Evolutionary conservation across 2,888 invertebrate genomes (phyloP), one percentile per base, ranked within the genome.

Genomic region (Calameuta filiformis): DNA sequence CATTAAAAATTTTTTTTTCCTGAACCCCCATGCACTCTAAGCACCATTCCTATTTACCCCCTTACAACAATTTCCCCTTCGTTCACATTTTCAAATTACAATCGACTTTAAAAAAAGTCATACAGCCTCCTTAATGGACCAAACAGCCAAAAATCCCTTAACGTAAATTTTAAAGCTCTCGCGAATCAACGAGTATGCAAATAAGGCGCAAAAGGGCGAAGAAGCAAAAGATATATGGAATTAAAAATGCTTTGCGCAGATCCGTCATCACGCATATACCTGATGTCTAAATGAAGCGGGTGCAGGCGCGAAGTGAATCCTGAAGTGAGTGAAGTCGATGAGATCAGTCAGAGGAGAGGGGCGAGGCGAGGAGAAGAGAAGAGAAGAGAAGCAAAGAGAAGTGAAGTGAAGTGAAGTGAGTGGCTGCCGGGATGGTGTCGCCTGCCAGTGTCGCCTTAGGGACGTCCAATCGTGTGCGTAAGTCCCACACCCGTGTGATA

Each of bases 361-460:
- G 33, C 31, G 31, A 31, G 33, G 71, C 1, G 56, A 23, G 2
- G 31, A 0, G 12, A 23, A 9, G 31, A 12, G 69, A 69, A 1
- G 30, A n/a, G 69, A 69, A 30, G 33, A 15, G 69, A 30, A 69
- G 69, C 69, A 33, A 31, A 30, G 69, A 69, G 40, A 40, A 33
- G 69, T 69, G 69, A 31, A 69, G 33, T 31, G 69, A 69, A 69
- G 33, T 77, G 69, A 77, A 79, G 77, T 75, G 79, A 81, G 77
- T 71, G 81, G 77, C 76, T 77, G 77, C 77, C 76, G 40, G 71
- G 33, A 33, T 31, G 71, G 71, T 71, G 71, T 71, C 31, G 71
- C 71, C 71, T 31, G 12, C 33, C 71, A 34, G 71, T 71, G 71
- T 71, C 71, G 71, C 31, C 71, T 71, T 34, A 34, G 71, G 33